A percentile compares a stretch with the other conserved stretches of the same genome.
Conservation (phyloP, 2,113 vertebrate genomes). For the Aspidoscelis tigris region DNA sequence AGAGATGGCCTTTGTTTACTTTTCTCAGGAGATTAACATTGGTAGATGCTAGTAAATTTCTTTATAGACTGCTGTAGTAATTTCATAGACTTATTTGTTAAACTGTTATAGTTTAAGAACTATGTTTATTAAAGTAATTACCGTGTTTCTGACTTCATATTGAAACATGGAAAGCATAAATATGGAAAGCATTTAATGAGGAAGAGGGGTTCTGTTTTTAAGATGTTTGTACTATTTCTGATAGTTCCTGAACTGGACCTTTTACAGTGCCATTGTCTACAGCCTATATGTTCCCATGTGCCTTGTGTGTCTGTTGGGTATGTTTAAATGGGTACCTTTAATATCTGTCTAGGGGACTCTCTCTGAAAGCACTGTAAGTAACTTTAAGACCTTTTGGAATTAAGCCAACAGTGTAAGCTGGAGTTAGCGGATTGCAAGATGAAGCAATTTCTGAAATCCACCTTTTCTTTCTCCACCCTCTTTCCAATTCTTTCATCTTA, state of each 20-base stretch:
- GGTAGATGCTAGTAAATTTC: background rate
- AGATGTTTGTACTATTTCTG: background rate
- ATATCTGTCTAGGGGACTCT: background rate
- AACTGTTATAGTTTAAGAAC: background rate
- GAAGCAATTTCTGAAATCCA: accelerated
- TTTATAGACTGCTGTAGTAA: background rate
- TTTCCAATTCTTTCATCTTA: slow-evolving; percentile 14
- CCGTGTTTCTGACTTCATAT: background rate
- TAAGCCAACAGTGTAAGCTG: background rate
- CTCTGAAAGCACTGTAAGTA: background rate
- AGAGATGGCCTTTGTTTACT: background rate
- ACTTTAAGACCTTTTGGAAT: background rate
- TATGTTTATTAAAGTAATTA: background rate
- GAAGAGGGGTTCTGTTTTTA: background rate
- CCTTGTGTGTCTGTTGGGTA: background rate
- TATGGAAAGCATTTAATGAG: background rate
- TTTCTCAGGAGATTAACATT: background rate
- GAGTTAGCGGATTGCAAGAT: slow-evolving; percentile 9
- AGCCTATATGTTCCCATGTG: background rate
- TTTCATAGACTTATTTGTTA: background rate
- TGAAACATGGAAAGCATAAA: background rate
- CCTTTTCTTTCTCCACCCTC: background rate
- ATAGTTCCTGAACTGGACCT: background rate
- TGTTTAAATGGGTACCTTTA: background rate
- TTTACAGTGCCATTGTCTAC: background rate